Evolutionary conservation across 2,888 invertebrate genomes (phyloP).

Genomic region (Andrena camellia): DNA sequence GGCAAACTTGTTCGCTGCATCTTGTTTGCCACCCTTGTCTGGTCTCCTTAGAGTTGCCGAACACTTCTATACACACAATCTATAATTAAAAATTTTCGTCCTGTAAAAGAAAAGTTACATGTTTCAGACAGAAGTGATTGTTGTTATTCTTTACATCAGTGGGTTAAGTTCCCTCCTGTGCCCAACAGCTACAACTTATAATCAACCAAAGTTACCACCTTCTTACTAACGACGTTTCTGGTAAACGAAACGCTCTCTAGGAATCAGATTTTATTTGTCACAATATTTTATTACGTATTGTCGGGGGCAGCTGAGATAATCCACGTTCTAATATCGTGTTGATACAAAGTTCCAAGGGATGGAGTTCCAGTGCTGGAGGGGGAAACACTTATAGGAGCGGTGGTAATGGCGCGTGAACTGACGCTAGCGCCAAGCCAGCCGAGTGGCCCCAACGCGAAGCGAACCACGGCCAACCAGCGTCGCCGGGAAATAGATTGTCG

Average conservation of each 20-base stretch:
- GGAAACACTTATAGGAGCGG: too few relatives aligned
- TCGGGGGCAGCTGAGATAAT: not conserved
- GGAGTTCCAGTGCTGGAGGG: too few relatives aligned
- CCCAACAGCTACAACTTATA: not conserved
- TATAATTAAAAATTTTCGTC: not conserved
- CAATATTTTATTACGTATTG: not conserved
- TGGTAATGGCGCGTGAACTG: too few relatives aligned
- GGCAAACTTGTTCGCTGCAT: slow-evolving; percentile 61
- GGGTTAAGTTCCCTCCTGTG: slow-evolving; percentile 14
- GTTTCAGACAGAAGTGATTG: not conserved
- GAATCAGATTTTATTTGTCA: not conserved
- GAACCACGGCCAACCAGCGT: too few relatives aligned
- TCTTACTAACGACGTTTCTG: not conserved
- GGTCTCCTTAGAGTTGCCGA: not conserved
- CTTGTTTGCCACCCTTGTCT: not conserved
- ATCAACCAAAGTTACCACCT: not conserved
- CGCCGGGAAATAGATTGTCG: too few relatives aligned
- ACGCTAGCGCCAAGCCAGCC: too few relatives aligned
- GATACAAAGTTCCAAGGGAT: too few relatives aligned
- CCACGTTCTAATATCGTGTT: not conserved
- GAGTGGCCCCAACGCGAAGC: too few relatives aligned
- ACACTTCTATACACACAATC: not conserved
- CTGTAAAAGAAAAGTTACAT: not conserved
- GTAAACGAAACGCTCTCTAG: not conserved
- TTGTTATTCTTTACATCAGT: not conserved